These are phyloP conservation scores for Acrossocheilus fasciatus DNA, from an alignment of 2,797 vertebrate genomes.

Conservation along the genomic window DNA sequence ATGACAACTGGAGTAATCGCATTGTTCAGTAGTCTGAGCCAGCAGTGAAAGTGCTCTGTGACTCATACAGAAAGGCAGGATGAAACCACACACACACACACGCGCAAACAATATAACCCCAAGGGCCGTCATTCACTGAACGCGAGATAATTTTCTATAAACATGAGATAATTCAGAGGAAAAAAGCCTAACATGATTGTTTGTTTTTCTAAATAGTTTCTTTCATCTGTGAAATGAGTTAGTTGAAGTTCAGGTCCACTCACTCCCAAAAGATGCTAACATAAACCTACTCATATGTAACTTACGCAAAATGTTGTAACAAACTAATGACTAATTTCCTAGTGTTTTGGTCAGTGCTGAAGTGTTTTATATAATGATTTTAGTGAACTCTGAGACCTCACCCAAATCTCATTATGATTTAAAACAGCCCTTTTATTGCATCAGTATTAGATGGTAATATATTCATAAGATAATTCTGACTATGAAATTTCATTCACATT, in stretches of 20 bases:
- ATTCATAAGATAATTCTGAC: background rate
- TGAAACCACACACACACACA: constrained; percentile 51
- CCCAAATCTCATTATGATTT: background rate
- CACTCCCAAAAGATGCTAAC: background rate
- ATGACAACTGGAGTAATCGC: constrained; percentile 45
- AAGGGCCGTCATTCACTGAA: constrained; percentile 39
- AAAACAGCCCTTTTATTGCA: background rate
- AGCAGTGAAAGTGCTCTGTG: constrained; percentile 65
- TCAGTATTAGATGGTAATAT: background rate
- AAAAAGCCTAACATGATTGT: constrained; percentile 43
- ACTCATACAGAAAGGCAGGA: constrained; percentile 66
- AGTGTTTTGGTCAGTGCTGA: background rate
- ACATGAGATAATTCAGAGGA: constrained; percentile 25
- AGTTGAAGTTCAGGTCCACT: constrained; percentile 2
- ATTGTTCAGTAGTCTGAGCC: constrained; percentile 40
- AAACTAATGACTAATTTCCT: background rate
- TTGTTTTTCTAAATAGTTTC: constrained; percentile 45
- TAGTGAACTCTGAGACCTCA: background rate
- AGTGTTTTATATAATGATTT: constrained; percentile 3
- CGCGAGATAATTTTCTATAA: constrained; percentile 21
- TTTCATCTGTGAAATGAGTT: constrained; percentile 14
- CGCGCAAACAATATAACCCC: constrained; percentile 55
- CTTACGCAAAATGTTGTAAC: background rate
- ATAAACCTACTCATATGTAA: background rate
- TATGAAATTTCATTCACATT: background rate